phyloP scores from a whole-genome alignment of 2,113 vertebrate genomes.

The Pedetes capensis region DNA sequence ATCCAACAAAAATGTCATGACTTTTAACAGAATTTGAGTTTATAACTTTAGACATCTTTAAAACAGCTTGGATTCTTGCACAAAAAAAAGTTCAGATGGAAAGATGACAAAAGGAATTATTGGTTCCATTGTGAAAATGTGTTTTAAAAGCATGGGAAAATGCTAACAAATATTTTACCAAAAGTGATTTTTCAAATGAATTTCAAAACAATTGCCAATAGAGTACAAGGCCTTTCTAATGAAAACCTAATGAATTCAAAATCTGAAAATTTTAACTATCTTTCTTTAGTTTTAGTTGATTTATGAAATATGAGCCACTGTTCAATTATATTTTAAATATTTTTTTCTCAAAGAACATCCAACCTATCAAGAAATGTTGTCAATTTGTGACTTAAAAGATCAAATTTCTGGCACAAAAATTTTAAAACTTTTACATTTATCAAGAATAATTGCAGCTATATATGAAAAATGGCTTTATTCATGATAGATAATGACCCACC shows the following conservation, averaged over 20 bases:
- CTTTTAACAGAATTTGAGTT: slow-evolving; percentile 4
- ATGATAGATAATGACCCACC: neutral
- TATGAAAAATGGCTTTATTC: neutral
- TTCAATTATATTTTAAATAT: neutral
- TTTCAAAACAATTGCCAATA: neutral
- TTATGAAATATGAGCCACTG: neutral
- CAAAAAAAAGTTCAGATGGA: neutral
- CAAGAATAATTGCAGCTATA: neutral
- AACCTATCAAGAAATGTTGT: neutral
- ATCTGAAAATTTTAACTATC: too few relatives aligned
- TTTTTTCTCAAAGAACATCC: neutral
- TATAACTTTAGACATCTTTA: neutral
- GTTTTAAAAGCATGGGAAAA: neutral
- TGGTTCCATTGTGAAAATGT: neutral
- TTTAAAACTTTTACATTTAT: neutral
- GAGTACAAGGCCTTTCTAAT: neutral
- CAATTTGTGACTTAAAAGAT: neutral
- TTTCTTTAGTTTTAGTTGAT: neutral
- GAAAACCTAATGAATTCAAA: neutral
- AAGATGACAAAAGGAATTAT: neutral
- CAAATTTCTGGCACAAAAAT: neutral
- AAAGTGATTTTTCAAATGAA: slow-evolving; percentile 28
- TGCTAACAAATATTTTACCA: neutral
- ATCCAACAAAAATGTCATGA: neutral
- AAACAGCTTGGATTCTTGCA: neutral